Evolutionary conservation across 2,888 invertebrate species (phyloP).

Genomic region (Ephialtes manifestator): DNA sequence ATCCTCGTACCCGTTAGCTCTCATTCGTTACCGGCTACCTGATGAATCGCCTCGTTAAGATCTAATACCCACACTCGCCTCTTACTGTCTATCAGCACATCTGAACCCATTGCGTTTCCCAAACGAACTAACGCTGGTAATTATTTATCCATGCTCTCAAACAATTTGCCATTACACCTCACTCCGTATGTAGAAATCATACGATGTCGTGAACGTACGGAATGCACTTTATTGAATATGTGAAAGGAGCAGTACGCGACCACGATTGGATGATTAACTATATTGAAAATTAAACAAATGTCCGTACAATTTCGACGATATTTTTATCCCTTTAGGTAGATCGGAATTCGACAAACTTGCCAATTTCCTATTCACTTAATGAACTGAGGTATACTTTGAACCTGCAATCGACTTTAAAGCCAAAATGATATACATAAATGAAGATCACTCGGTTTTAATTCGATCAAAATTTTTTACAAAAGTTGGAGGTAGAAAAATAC

Average conservation of each 20-base stretch:
- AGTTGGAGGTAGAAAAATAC: no score
- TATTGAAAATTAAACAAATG: background rate
- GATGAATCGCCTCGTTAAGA: conserved; percentile 75
- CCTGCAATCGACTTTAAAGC: no score
- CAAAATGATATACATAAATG: no score
- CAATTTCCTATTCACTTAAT: background rate
- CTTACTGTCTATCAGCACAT: conserved; percentile 37
- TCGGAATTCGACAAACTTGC: background rate
- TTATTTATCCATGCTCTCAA: conserved; percentile 61
- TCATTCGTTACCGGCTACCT: conserved; percentile 36
- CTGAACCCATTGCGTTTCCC: conserved; percentile 65
- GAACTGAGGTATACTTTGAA: no score
- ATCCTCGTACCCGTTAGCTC: conserved; percentile 34
- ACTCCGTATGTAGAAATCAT: background rate
- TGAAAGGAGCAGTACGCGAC: background rate
- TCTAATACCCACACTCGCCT: conserved; percentile 65
- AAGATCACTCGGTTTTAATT: no score
- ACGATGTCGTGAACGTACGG: background rate
- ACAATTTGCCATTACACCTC: conserved; percentile 1
- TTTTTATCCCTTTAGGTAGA: background rate
- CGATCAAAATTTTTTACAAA: no score
- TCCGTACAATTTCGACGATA: background rate
- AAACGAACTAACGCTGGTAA: conserved; percentile 42
- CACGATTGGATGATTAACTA: background rate
- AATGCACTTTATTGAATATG: background rate